Base-by-base conservation (phyloP, 2,888 invertebrate genomes). In the Epistrophella euchroma region DNA sequence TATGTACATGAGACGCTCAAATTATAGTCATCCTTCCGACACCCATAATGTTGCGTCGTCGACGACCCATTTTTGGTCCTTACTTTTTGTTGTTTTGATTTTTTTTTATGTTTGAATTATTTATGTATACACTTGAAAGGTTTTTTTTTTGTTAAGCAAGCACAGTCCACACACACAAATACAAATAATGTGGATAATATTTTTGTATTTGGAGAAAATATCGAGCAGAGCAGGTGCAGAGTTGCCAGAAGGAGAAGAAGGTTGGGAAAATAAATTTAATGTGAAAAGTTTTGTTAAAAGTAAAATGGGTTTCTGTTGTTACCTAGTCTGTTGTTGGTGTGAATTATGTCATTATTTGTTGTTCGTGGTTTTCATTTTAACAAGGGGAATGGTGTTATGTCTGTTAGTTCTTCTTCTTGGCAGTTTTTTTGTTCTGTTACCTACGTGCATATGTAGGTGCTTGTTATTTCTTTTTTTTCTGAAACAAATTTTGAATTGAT, bases 221-320 rank as follows among this genome's bases (percentile, higher is more conserved):
- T 81, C n/a, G n/a, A n/a, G 47, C 72, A 68, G 74, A 77, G 86
- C 81, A 85, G 86, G 77, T 82, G 77, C 74, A 86, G 86, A 66
- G 86, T 86, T 86, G 86, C 86, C 86, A 86, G 76, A 56, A 47
- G 45, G 71, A 68, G 71, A 28, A 64, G 37, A 40, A 32, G 43
- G 71, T 47, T 77, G 55, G 74, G 74, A 71, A n/a, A n/a, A 71
- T 40, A 58, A 82, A 66, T 80, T 85, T 80, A 75, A 76, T 85
- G 84, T 66, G 52, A 5, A 79, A 85, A 85, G 75, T 85, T 85
- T 75, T 37, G 19, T 47, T 7, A 7, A 19, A 37, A 37, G 19
- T 35, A 19, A 50, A 79, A 71, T 62, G 40, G 32, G n/a, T 13
- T 50, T 13, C 7, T 25, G 52, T 52, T 60, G 45, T n/a, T 13